A percentile compares a stretch with the other conserved stretches of the same genome.
These are phyloP conservation scores for Dioctria linearis DNA, from an alignment of 2,888 invertebrate genomes.

Conservation along the genomic window DNA sequence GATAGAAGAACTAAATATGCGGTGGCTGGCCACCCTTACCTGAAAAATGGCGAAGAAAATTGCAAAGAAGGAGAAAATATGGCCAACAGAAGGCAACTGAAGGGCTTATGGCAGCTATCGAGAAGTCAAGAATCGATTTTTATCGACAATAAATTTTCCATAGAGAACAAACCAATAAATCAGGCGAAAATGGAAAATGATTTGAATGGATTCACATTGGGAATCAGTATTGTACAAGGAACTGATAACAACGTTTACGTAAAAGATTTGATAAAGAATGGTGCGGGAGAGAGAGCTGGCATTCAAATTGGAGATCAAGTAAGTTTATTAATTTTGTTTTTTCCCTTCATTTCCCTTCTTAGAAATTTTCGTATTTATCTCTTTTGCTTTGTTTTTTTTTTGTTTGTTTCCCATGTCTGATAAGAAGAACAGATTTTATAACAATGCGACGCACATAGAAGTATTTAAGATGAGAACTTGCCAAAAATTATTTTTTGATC, in stretches of 20 bases:
- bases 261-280: slow-evolving; percentile 61
- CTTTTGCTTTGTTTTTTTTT: too few relatives aligned
- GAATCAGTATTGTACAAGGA: slow-evolving; percentile 61
- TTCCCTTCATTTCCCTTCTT: neutral
- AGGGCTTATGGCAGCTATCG: slow-evolving; percentile 54
- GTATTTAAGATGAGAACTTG: too few relatives aligned
- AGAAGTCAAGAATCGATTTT: slow-evolving; percentile 58
- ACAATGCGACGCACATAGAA: too few relatives aligned
- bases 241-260: slow-evolving; percentile 61
- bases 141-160: slow-evolving; percentile 55
- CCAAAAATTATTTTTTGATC: too few relatives aligned
- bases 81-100: slow-evolving; percentile 46
- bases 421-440: too few relatives aligned
- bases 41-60: slow-evolving; percentile 28
- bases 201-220: slow-evolving; percentile 58
- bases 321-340: slow-evolving; percentile 38
- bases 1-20: neutral
- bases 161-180: slow-evolving; percentile 52
- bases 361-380: neutral
- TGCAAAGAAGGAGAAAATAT: slow-evolving; percentile 46
- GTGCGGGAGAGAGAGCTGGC: slow-evolving; percentile 60
- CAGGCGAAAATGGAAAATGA: slow-evolving; percentile 53
- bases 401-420: neutral
- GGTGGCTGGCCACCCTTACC: neutral
- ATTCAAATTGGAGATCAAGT: slow-evolving; percentile 61